These are phyloP conservation scores for Macquaria australasica DNA, from an alignment of 2,113 vertebrate species.

Conservation along the genomic window DNA sequence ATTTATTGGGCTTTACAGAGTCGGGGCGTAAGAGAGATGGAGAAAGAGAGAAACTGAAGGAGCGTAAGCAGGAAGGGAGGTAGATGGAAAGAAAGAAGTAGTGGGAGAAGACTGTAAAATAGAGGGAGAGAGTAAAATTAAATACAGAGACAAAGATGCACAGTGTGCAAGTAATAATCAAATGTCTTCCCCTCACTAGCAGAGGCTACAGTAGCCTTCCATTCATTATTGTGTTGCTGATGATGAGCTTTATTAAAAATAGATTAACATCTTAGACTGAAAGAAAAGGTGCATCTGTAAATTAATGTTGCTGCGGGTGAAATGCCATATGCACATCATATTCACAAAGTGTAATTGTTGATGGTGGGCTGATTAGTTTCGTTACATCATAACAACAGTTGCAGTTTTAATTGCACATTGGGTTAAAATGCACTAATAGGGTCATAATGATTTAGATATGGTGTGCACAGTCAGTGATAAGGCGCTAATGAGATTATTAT, in stretches of 20 bases:
- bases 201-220: background rate
- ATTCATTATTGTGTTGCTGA: conserved; percentile 12
- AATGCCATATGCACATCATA: background rate
- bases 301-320: background rate
- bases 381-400: conserved; percentile 4
- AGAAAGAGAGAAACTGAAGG: background rate
- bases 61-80: background rate
- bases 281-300: background rate
- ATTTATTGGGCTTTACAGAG: conserved; percentile 72
- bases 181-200: background rate
- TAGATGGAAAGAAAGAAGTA: background rate
- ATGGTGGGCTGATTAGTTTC: conserved; percentile 27
- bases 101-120: background rate
- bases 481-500: background rate
- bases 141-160: background rate
- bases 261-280: conserved; percentile 10
- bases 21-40: background rate
- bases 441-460: conserved; percentile 13
- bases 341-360: conserved; percentile 17
- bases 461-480: conserved; percentile 14
- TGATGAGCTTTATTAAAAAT: conserved; percentile 39
- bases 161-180: background rate
- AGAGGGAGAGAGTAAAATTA: background rate
- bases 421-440: conserved; percentile 32
- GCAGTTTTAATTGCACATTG: conserved; percentile 12